Conservation (phyloP, 2,797 vertebrate species). For the Mus minutoides region DNA sequence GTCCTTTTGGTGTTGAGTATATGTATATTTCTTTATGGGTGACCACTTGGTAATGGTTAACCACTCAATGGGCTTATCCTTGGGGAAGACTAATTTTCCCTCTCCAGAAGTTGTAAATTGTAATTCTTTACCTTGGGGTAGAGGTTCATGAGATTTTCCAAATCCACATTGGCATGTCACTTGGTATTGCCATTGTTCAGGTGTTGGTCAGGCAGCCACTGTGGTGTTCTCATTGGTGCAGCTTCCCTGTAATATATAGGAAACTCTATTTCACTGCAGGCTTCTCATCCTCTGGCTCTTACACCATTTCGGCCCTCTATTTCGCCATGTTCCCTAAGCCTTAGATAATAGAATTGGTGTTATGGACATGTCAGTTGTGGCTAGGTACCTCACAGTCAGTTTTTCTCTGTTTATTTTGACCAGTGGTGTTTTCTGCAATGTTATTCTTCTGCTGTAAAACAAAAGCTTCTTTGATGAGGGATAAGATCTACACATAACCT, state of each 20-base stretch:
- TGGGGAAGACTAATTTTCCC: neutral
- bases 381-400: neutral
- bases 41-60: neutral
- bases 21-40: neutral
- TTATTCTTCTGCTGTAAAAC: neutral
- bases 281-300: neutral
- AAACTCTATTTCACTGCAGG: neutral
- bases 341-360: neutral
- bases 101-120: neutral
- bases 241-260: neutral
- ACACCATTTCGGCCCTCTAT: neutral
- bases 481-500: neutral
- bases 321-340: neutral
- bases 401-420: neutral
- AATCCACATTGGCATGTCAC: neutral
- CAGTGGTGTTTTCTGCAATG: neutral
- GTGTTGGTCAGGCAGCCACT: neutral
- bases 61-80: too few species aligned
- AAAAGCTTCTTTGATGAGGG: neutral
- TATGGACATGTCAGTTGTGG: neutral
- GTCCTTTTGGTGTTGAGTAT: neutral
- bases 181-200: neutral
- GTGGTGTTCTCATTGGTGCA: neutral
- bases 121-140: neutral
- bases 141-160: neutral